A percentile compares a stretch with the other conserved stretches of the same genome.
These are phyloP conservation scores for Sphaerodactylus townsendi DNA, from an alignment of 2,113 vertebrate genomes.

Conservation along the genomic window DNA sequence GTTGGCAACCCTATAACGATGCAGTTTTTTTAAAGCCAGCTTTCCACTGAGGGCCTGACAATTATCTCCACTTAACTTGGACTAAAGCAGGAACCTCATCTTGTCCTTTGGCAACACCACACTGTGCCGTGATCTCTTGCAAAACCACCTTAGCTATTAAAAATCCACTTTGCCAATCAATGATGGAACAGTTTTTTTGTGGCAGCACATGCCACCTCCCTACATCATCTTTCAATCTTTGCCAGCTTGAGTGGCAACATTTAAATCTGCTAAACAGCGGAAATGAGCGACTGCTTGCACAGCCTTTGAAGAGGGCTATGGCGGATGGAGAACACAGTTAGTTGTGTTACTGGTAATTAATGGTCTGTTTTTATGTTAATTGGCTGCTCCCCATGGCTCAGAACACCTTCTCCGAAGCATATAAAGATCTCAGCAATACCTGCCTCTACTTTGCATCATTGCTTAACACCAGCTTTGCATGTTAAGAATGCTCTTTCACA, in stretches of 20 bases:
- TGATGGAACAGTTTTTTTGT: conserved; percentile 16
- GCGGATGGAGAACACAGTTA: conserved; percentile 25
- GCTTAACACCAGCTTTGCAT: conserved; percentile 48
- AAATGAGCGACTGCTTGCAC: conserved; percentile 48
- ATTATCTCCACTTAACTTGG: not conserved
- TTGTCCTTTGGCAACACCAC: not conserved
- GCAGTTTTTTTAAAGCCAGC: not conserved
- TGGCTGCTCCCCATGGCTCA: conserved; percentile 49
- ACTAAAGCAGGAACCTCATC: conserved; percentile 1
- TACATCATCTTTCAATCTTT: conserved; percentile 7
- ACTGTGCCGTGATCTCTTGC: conserved; percentile 20
- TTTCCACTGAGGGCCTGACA: not conserved
- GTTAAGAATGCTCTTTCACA: conserved; percentile 55
- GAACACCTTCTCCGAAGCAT: conserved; percentile 42
- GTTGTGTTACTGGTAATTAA: conserved; percentile 29
- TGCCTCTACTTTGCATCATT: conserved; percentile 25
- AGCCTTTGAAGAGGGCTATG: conserved; percentile 42
- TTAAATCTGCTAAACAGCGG: not conserved
- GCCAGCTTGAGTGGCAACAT: not conserved
- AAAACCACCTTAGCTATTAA: conserved; percentile 33
- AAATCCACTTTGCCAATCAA: not conserved
- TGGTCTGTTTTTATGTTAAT: conserved; percentile 47
- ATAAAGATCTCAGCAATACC: conserved; percentile 30
- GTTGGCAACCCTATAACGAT: too few species aligned
- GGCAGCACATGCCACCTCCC: conserved; percentile 26